phyloP scores from a whole-genome alignment of 1,140 invertebrate genomes.

The Thalassaphorura encarpata region DNA sequence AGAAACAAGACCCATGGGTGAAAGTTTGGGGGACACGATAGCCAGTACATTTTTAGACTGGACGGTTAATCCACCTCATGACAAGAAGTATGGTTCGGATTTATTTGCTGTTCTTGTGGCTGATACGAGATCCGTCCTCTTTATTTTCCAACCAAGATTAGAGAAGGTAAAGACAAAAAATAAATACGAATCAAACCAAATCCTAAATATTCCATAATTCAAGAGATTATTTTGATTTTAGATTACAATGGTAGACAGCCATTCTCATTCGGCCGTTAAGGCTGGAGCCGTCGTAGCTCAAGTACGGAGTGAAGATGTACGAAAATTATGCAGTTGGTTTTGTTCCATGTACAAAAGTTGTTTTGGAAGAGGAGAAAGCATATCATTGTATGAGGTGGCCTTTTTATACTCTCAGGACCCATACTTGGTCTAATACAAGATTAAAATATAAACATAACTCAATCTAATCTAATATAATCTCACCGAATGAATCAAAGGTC shows the following conservation, averaged over 20 bases:
- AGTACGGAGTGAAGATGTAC: conserved; percentile 16
- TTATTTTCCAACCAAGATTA: conserved; percentile 30
- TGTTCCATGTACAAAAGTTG: conserved; percentile 23
- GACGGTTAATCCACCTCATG: conserved; percentile 22
- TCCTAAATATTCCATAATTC: not conserved
- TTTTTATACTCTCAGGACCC: conserved; percentile 20
- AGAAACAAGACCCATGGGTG: conserved; percentile 15
- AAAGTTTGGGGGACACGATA: conserved; percentile 22
- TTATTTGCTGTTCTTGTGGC: conserved; percentile 32
- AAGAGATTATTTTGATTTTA: conserved; percentile 13
- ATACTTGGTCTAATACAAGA: not conserved
- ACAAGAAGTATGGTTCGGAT: conserved; percentile 21
- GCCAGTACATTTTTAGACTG: conserved; percentile 21
- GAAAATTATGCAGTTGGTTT: conserved; percentile 31
- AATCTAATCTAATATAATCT: not conserved
- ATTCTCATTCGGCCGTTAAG: conserved; percentile 22
- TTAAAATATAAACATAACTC: not conserved
- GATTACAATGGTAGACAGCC: conserved; percentile 32
- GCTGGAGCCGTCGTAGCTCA: conserved; percentile 31
- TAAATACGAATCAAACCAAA: not conserved
- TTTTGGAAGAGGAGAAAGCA: conserved; percentile 14
- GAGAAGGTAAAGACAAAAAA: conserved; percentile 12
- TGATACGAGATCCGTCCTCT: conserved; percentile 28
- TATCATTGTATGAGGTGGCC: conserved; percentile 18
- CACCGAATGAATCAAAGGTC: not conserved